Percentiles rank a stretch among this genome's conserved stretches.
These are phyloP conservation scores for Scaptomyza flava DNA, from an alignment of 2,888 invertebrate species.

Conservation along the genomic window DNA sequence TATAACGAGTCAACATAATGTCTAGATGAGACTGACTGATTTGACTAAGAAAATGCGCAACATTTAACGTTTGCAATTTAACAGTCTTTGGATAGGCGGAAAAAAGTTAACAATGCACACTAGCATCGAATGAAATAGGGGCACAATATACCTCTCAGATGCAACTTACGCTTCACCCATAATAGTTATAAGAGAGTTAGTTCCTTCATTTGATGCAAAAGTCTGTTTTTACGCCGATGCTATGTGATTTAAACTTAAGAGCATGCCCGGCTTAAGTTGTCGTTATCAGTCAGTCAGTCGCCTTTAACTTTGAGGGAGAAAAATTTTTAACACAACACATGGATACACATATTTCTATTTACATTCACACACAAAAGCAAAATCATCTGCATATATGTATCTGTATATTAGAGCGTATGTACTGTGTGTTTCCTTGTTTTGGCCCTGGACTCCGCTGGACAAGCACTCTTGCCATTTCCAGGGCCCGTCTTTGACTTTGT, in stretches of 20 bases:
- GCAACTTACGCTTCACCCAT: too few relatives aligned
- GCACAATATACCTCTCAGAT: too few relatives aligned
- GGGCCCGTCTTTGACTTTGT: slow-evolving; percentile 63
- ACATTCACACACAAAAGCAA: slow-evolving; percentile 8
- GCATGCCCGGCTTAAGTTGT: slow-evolving; percentile 76
- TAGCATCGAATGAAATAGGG: neutral
- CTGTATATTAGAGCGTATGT: slow-evolving; percentile 25
- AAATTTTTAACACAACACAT: slow-evolving; percentile 52
- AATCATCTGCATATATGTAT: slow-evolving; percentile 25
- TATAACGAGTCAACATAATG: slow-evolving; percentile 42
- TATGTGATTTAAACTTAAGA: slow-evolving; percentile 69
- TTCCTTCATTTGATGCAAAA: neutral
- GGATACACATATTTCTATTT: slow-evolving; percentile 15
- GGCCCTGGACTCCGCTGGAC: slow-evolving; percentile 47
- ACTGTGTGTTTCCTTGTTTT: slow-evolving; percentile 34
- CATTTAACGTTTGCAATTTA: slow-evolving; percentile 40
- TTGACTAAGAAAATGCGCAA: neutral
- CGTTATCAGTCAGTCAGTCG: slow-evolving; percentile 79
- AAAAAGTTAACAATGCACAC: neutral
- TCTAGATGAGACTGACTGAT: slow-evolving; percentile 1
- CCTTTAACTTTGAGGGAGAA: slow-evolving; percentile 67
- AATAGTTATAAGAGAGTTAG: neutral
- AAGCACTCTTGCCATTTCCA: slow-evolving; percentile 29
- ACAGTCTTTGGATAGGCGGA: slow-evolving; percentile 34
- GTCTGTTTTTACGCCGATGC: slow-evolving; percentile 27